A percentile compares a stretch with the other conserved stretches of the same genome.
Evolutionary conservation across 2,113 vertebrate genomes (phyloP).

Genomic region (Corynorhinus townsendii): DNA sequence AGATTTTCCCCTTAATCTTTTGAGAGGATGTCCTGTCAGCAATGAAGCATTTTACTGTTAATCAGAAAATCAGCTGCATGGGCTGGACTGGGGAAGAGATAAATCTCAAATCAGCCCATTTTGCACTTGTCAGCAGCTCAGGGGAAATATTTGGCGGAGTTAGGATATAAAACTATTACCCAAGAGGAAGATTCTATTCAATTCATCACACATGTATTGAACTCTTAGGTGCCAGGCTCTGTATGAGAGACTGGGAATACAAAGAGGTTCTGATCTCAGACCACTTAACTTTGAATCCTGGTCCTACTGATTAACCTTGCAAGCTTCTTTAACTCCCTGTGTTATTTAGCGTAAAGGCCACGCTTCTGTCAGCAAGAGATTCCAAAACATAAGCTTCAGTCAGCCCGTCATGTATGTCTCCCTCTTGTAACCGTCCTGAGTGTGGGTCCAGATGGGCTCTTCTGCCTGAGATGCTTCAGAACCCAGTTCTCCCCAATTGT

Average conservation of each 20-base stretch:
- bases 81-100: conserved; percentile 58
- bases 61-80: conserved; percentile 72
- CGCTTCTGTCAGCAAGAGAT: background rate
- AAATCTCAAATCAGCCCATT: conserved; percentile 69
- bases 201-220: conserved; percentile 56
- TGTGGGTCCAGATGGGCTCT: background rate
- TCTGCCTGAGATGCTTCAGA: background rate
- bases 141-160: conserved; percentile 61
- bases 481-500: background rate
- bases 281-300: background rate
- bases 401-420: background rate
- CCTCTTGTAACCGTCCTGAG: background rate
- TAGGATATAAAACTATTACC: conserved; percentile 52
- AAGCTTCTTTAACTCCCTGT: background rate
- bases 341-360: background rate
- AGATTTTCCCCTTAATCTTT: conserved; percentile 65
- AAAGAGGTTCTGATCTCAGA: conserved; percentile 1
- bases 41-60: conserved; percentile 67
- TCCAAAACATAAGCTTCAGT: background rate
- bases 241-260: background rate
- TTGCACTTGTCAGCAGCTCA: conserved; percentile 63
- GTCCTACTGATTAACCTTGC: background rate
- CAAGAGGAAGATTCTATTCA: conserved; percentile 41
- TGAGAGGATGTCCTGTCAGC: conserved; percentile 59
- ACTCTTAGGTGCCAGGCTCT: background rate